Percentiles rank a stretch among this genome's conserved stretches.
These are phyloP conservation scores for Ophonus ardosiacus DNA, from an alignment of 2,888 invertebrate genomes.

Conservation along the genomic window DNA sequence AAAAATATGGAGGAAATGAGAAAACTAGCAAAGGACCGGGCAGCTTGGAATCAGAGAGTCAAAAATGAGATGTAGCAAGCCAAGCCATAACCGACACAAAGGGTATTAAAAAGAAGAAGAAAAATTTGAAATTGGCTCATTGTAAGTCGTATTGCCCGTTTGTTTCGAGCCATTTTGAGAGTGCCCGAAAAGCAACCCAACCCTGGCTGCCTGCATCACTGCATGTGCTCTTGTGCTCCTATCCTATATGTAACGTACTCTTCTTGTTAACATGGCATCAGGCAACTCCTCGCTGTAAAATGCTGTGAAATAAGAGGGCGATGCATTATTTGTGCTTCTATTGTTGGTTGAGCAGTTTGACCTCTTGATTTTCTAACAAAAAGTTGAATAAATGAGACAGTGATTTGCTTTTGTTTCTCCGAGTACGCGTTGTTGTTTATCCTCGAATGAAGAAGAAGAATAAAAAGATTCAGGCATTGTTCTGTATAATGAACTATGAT, in stretches of 20 bases:
- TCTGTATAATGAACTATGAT: conserved; percentile 45
- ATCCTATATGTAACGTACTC: conserved; percentile 19
- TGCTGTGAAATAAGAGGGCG: conserved; percentile 46
- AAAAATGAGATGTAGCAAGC: no score
- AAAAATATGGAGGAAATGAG: no score
- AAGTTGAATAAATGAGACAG: conserved; percentile 53
- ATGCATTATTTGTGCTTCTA: conserved; percentile 59
- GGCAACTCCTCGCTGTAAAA: conserved; percentile 27
- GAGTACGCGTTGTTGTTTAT: conserved; percentile 27
- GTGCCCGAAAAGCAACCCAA: neutral
- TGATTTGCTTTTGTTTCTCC: conserved; percentile 41
- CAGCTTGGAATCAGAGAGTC: no score
- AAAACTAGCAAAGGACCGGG: no score
- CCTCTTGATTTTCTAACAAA: conserved; percentile 58
- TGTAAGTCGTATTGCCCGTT: no score
- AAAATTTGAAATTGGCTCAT: no score
- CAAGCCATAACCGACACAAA: no score
- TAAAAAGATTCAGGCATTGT: conserved; percentile 34
- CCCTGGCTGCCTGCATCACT: neutral
- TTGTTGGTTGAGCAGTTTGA: conserved; percentile 59
- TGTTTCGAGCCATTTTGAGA: neutral
- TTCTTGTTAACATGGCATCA: conserved; percentile 50
- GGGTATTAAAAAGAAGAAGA: no score
- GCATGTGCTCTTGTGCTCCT: neutral
- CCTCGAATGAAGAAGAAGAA: conserved; percentile 4